Conservation (phyloP, 2,113 vertebrate genomes). For the Cygnus atratus region DNA sequence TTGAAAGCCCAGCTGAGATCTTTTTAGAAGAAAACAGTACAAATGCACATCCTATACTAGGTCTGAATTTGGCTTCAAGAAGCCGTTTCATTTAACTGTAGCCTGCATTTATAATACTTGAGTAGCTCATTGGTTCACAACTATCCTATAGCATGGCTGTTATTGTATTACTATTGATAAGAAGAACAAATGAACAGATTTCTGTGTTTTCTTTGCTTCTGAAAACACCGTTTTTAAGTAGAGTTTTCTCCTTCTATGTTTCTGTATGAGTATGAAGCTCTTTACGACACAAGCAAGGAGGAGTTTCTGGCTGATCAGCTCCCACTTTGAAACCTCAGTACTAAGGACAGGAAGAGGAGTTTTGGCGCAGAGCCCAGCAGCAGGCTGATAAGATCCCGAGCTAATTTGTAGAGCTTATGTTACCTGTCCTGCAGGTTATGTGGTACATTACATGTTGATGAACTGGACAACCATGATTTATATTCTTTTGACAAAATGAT, state of each 20-base stretch:
- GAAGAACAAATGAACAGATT: background rate
- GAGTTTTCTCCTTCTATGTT: background rate
- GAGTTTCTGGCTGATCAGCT: background rate
- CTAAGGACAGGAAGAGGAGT: background rate
- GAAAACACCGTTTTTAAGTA: background rate
- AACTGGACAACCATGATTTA: background rate
- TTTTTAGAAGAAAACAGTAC: background rate
- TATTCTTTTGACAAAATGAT: background rate
- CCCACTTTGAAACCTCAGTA: background rate
- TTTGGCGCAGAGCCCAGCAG: slow-evolving; percentile 11
- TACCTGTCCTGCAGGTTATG: background rate
- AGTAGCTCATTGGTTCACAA: background rate
- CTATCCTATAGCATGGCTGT: background rate
- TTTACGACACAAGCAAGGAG: background rate
- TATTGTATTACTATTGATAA: background rate
- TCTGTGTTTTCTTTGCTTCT: background rate
- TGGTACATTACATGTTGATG: background rate
- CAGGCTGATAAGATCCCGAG: background rate
- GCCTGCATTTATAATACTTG: background rate
- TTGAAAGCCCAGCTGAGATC: background rate
- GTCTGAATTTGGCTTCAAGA: background rate
- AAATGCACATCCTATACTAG: background rate
- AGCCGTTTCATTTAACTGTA: background rate
- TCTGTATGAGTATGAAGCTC: background rate
- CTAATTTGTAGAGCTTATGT: slow-evolving; percentile 24